Base-by-base conservation (phyloP, 2,113 vertebrate genomes). In the Corythoichthys haematopterus region DNA sequence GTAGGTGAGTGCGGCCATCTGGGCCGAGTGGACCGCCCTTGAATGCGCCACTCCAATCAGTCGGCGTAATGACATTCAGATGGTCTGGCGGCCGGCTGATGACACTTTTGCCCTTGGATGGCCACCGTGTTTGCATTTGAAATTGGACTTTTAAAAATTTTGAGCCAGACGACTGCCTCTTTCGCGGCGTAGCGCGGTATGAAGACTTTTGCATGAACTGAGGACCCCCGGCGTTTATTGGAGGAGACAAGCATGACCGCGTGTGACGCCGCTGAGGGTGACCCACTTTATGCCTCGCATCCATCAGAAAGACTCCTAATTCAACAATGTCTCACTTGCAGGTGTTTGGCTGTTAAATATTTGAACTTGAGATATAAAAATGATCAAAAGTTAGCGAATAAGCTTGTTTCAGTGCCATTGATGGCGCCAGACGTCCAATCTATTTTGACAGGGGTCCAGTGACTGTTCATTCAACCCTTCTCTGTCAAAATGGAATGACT, bases 21-120 rank as follows among this genome's bases (percentile, higher is more conserved):
- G 60, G 47, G 68, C 48, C 56, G 56, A 84, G 69, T 10, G 57
- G 38, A 69, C 79, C 48, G 77, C 50, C 84, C 84, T 88, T 87
- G 83, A 77, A 81, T 68, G 69, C 80, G 77, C 78, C 75, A 72
- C 69, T 84, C 77, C 64, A 85, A 84, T 83, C 70, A 85, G 77
- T 75, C 62, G 12, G 64, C 51, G 56, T 80, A 83, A 86, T 72
- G 81, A 71, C 71, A 80, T 82, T 86, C 81, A 85, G 85, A 87
- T 80, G 81, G 82, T 71, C 84, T 84, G 80, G 70, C 85, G 77
- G 73, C 81, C 71, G 79, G 85, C 84, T 74, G 77, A 83, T 58
- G 56, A 58, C 36, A 45, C 68, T 47, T 51, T 20, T 61, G 36
- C 47, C 71, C 78, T 80, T 52, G 68, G 64, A 71, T 68, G 78